These are phyloP conservation scores for Helogale parvula DNA, from an alignment of 2,113 vertebrate genomes.

Conservation along the genomic window DNA sequence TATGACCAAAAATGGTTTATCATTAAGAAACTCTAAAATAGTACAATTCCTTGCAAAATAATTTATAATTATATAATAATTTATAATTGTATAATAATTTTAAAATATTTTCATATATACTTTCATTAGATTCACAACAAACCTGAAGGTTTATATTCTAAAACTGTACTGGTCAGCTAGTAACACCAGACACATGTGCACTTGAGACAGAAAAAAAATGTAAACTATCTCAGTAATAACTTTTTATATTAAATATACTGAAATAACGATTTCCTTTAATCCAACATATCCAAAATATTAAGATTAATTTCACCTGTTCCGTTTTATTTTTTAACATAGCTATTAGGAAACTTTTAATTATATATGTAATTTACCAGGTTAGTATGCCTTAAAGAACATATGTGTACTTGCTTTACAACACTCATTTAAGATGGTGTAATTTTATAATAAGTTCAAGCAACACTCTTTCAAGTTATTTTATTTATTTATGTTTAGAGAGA, in stretches of 20 bases:
- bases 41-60: background rate
- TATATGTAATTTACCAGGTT: background rate
- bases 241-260: background rate
- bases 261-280: constrained; percentile 29
- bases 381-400: background rate
- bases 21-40: background rate
- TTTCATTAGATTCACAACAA: background rate
- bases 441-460: background rate
- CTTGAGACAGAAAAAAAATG: background rate
- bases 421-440: background rate
- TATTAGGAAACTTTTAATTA: constrained; percentile 14
- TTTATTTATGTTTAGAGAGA: background rate
- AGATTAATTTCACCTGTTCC: background rate
- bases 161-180: background rate
- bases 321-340: background rate
- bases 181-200: background rate
- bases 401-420: background rate
- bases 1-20: background rate
- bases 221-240: background rate
- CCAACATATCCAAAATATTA: background rate
- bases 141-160: background rate
- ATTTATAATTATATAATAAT: background rate
- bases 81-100: background rate
- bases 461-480: background rate
- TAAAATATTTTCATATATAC: background rate